Evolutionary conservation across 1,140 invertebrate species (phyloP), one percentile per base, ranked within the genome.

Genomic region (Zaprionus vittiger): DNA sequence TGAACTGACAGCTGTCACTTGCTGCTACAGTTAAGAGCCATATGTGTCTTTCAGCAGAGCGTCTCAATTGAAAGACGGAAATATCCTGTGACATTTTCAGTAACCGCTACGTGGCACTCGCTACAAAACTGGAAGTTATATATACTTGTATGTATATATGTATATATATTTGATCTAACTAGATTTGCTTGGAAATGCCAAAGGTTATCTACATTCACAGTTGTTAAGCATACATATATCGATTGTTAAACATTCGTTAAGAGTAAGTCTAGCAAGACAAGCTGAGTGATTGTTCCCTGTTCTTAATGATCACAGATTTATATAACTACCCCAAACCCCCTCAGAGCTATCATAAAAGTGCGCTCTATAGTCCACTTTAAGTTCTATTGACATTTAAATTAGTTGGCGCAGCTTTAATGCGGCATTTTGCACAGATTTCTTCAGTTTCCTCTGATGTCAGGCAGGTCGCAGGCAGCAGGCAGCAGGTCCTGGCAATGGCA

Each of bases 1-100:
- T 64, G 56, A 62, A 69, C 54, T 68, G 82, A 79, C 82, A 81
- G 63, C 82, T 84, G 82, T 79, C 78, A 80, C 41, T 69, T 69
- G 54, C 61, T 55, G 41, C 67, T 34, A 57, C 63, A 20, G 15
- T 41, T 47, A 34, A 56, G 38, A n/a, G 20, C 34, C 54, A 37
- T n/a, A 55, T 47, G 37, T 65, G 63, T 66, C 38, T 57, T 17
- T 31, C 34, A 56, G 28, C 22, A 64, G n/a, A n/a, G 26, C 15
- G 24, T 17, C 47, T 41, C 38, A 17, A 59, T 67, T 67, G 38
- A 44, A 66, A 31, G 64, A 24, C 37, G 24, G 22, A 67, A 56
- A 57, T 63, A 52, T 55, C 24, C 59, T 57, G 66, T 59, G 38
- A 59, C 67, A 54, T 41, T 64, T 71, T 63, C 38, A 52, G 62